Conservation (phyloP, 92 coral and sea anemone species). For the Pocillopora grandis region DNA sequence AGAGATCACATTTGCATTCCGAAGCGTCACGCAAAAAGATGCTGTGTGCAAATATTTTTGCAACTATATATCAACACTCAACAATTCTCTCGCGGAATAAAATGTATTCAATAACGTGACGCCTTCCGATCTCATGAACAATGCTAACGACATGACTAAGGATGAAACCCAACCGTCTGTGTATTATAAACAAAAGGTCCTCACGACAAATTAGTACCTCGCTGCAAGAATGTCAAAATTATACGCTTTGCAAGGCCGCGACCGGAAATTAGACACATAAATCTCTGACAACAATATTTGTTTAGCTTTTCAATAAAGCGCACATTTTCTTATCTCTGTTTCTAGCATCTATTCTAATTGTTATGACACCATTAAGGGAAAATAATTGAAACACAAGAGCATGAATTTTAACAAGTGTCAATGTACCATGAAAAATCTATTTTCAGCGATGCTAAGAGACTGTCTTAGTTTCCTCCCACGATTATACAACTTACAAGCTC, state of each 20-base stretch:
- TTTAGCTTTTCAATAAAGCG: constrained; percentile 27
- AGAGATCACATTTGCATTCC: constrained; percentile 37
- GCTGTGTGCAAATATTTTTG: background rate
- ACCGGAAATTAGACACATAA: constrained; percentile 14
- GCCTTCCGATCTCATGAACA: background rate
- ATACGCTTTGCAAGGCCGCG: background rate
- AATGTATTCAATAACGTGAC: background rate
- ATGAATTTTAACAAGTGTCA: constrained; percentile 14
- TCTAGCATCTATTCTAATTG: constrained; percentile 9
- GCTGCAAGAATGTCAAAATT: constrained; percentile 8
- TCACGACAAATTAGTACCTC: constrained; percentile 8
- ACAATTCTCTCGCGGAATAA: background rate
- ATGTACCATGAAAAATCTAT: constrained; percentile 4
- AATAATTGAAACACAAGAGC: constrained; percentile 22
- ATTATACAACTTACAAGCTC: constrained; percentile 64
- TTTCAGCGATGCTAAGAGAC: background rate
- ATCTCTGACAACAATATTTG: constrained; percentile 32
- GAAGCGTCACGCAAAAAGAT: constrained; percentile 29
- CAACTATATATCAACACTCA: background rate
- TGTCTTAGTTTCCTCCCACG: background rate
- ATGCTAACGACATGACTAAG: background rate
- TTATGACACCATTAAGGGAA: constrained; percentile 25
- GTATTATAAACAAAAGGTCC: constrained; percentile 5
- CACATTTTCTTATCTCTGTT: constrained; percentile 9
- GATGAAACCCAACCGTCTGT: constrained; percentile 7